These are phyloP conservation scores for Lytechinus pictus DNA, from an alignment of 35 echinoderm and acorn worm species.

Conservation along the genomic window DNA sequence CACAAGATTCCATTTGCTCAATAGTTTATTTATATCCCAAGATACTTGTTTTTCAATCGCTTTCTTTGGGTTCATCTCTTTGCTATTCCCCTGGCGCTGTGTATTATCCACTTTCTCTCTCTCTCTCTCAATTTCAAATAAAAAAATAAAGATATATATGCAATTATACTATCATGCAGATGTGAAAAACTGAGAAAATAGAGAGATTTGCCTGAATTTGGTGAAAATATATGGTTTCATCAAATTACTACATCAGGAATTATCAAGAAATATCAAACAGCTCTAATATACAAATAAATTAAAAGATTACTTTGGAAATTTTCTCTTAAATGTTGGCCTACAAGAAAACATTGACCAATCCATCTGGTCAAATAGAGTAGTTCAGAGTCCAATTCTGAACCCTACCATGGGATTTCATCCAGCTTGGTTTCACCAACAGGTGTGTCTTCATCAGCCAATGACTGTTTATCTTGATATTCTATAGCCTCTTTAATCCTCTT, in stretches of 20 bases:
- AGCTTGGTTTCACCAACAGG: background rate
- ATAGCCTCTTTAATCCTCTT: too few relatives aligned
- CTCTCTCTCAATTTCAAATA: background rate
- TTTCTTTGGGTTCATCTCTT: too few relatives aligned
- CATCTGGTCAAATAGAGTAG: background rate
- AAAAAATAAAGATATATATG: background rate
- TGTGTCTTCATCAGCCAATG: too few relatives aligned
- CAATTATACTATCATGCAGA: too few relatives aligned
- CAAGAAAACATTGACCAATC: background rate
- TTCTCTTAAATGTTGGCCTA: background rate
- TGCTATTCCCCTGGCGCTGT: background rate
- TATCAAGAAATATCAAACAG: too few relatives aligned
- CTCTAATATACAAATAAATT: too few relatives aligned
- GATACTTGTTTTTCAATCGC: too few relatives aligned
- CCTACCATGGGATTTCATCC: background rate
- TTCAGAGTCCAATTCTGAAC: background rate
- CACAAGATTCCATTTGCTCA: background rate
- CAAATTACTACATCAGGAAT: too few relatives aligned
- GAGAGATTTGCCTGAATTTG: too few relatives aligned
- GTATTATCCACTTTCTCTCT: background rate
- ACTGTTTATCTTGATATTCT: too few relatives aligned
- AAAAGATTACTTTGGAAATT: background rate
- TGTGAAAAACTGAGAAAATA: too few relatives aligned
- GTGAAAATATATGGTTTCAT: too few relatives aligned
- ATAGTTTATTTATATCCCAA: background rate